Conservation (phyloP, 2,888 invertebrate species). For the Hirudinaria manillensis region DNA sequence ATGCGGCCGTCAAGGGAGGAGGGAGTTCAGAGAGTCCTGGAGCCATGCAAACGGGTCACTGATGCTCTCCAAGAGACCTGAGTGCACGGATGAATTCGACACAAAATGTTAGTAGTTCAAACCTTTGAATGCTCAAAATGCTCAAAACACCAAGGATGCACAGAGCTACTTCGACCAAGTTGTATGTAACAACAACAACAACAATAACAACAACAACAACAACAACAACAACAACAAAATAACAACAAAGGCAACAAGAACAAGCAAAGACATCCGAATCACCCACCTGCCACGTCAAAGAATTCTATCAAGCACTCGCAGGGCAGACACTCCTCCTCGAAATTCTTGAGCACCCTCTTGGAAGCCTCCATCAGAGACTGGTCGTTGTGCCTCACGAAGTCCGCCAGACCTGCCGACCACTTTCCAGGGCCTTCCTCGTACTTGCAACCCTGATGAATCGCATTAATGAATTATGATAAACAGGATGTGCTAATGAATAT, state of each 20-base stretch:
- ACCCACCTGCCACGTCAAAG: slow-evolving; percentile 77
- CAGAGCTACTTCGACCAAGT: too few relatives aligned
- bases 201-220: too few relatives aligned
- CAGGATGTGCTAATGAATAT: too few relatives aligned
- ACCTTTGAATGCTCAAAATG: background rate
- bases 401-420: slow-evolving; percentile 83
- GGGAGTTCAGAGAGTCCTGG: background rate
- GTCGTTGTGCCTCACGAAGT: slow-evolving; percentile 88
- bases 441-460: background rate
- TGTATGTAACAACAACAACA: too few relatives aligned
- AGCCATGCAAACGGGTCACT: background rate
- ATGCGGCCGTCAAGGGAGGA: background rate
- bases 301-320: slow-evolving; percentile 85
- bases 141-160: background rate
- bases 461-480: too few relatives aligned
- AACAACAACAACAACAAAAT: too few relatives aligned
- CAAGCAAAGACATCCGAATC: background rate
- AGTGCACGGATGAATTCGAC: too few relatives aligned
- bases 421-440: slow-evolving; percentile 17
- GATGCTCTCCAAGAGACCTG: background rate
- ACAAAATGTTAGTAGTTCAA: too few relatives aligned
- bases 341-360: slow-evolving; percentile 71
- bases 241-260: too few relatives aligned
- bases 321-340: slow-evolving; percentile 81
- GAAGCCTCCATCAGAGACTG: slow-evolving; percentile 80